Evolutionary conservation across 2,888 invertebrate species (phyloP).

Genomic region (Leptopterna dolabrata): DNA sequence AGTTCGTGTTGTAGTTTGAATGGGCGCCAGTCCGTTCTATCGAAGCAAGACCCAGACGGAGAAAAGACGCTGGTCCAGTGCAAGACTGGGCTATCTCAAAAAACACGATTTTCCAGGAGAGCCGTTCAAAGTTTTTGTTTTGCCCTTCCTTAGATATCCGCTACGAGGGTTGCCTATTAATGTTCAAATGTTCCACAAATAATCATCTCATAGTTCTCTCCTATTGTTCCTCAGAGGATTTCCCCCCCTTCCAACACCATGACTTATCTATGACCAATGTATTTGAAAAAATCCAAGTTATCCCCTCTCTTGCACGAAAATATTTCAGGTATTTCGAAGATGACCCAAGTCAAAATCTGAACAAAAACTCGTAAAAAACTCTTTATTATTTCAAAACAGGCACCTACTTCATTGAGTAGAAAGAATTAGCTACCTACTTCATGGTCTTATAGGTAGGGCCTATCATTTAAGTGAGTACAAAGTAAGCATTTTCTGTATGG

Average conservation of each 20-base stretch:
- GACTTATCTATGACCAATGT: neutral
- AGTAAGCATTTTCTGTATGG: too few relatives aligned
- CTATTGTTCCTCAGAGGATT: neutral
- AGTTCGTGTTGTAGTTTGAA: too few relatives aligned
- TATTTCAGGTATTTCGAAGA: neutral
- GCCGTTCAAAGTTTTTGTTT: neutral
- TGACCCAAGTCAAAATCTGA: neutral
- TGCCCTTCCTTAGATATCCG: neutral
- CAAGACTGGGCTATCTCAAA: neutral
- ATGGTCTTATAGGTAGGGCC: too few relatives aligned
- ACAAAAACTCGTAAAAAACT: neutral
- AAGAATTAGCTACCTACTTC: too few relatives aligned
- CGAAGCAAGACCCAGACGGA: too few relatives aligned
- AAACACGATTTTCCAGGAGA: neutral
- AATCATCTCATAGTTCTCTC: neutral
- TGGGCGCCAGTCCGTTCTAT: too few relatives aligned
- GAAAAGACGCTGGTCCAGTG: neutral
- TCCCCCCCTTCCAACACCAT: neutral
- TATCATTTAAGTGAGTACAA: too few relatives aligned
- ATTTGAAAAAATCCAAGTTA: neutral
- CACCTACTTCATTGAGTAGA: neutral
- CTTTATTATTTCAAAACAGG: neutral
- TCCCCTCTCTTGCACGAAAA: too few relatives aligned
- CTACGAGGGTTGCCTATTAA: neutral
- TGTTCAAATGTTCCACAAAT: neutral